phyloP scores from a whole-genome alignment of 2,888 invertebrate species.

The Laothoe populi region DNA sequence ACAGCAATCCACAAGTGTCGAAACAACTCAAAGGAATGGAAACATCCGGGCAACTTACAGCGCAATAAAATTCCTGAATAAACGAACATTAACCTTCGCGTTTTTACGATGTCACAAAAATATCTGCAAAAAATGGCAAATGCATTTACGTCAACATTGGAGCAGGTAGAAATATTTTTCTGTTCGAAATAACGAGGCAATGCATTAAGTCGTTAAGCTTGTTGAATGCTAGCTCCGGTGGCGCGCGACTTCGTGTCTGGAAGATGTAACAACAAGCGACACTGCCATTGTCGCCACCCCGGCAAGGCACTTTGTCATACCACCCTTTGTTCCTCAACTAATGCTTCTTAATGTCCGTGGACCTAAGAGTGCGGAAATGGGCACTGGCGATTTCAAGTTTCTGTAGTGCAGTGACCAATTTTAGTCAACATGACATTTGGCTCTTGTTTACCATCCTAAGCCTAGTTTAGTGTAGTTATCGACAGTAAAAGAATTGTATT shows the following conservation, averaged over 20 bases:
- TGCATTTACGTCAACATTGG: slow-evolving; percentile 17
- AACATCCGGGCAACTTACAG: slow-evolving; percentile 16
- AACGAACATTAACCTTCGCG: slow-evolving; percentile 19
- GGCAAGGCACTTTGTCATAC: slow-evolving; percentile 71
- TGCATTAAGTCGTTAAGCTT: slow-evolving; percentile 73
- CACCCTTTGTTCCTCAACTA: slow-evolving; percentile 72
- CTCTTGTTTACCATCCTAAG: not conserved
- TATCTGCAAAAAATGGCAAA: slow-evolving; percentile 2
- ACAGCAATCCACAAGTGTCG: slow-evolving; percentile 2
- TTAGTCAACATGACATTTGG: not conserved
- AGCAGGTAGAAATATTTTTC: slow-evolving; percentile 36
- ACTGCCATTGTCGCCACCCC: slow-evolving; percentile 60
- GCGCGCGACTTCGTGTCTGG: slow-evolving; percentile 45
- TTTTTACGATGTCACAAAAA: slow-evolving; percentile 23
- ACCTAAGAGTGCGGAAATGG: slow-evolving; percentile 61
- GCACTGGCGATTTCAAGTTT: slow-evolving; percentile 37
- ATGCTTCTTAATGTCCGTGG: slow-evolving; percentile 69
- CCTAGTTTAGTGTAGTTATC: too few relatives aligned
- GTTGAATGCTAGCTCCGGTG: slow-evolving; percentile 53
- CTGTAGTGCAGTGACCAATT: slow-evolving; percentile 3
- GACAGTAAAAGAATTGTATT: too few relatives aligned
- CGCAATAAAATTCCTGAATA: slow-evolving; percentile 16
- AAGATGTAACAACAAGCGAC: slow-evolving; percentile 49
- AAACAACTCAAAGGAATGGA: slow-evolving; percentile 19
- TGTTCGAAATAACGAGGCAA: slow-evolving; percentile 57